Conservation (phyloP, 2,113 vertebrate species). For the Hiodon tergisus region DNA sequence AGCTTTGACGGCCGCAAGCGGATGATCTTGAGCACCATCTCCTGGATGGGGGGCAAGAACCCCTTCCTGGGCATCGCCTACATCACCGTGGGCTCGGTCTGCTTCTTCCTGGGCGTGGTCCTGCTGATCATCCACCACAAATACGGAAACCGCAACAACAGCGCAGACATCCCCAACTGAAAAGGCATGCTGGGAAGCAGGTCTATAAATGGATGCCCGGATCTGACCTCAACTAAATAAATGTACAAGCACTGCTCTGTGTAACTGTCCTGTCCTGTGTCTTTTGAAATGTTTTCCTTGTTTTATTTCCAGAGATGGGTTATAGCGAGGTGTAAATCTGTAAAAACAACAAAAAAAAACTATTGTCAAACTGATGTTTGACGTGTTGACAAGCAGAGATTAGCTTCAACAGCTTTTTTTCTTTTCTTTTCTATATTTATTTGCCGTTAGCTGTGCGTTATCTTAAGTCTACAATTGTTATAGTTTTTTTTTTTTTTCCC, state of each 20-base stretch:
- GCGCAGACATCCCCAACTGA: conserved; percentile 86
- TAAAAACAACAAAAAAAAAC: background rate
- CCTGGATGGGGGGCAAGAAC: conserved; percentile 99
- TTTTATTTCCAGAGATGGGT: background rate
- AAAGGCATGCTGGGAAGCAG: background rate
- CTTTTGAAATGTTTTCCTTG: conserved; percentile 23
- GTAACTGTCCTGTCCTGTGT: conserved; percentile 24
- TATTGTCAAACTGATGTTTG: background rate
- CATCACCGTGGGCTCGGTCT: conserved; percentile 91
- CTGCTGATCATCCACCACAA: conserved; percentile 94
- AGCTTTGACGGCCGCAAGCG: conserved; percentile 92
- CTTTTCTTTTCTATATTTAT: background rate
- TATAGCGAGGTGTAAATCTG: conserved; percentile 4
- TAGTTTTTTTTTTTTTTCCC: conserved; percentile 30
- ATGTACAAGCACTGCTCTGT: conserved; percentile 41
- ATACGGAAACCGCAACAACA: conserved; percentile 88
- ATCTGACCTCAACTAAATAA: background rate
- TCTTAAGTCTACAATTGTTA: background rate
- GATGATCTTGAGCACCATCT: conserved; percentile 97
- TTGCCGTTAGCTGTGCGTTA: background rate
- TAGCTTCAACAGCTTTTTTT: background rate
- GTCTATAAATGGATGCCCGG: background rate
- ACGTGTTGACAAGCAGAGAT: background rate
- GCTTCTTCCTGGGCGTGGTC: conserved; percentile 90
- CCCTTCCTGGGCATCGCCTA: conserved; percentile 97